Evolutionary conservation across 2,797 vertebrate species (phyloP).

Genomic region (Crax fasciolata): DNA sequence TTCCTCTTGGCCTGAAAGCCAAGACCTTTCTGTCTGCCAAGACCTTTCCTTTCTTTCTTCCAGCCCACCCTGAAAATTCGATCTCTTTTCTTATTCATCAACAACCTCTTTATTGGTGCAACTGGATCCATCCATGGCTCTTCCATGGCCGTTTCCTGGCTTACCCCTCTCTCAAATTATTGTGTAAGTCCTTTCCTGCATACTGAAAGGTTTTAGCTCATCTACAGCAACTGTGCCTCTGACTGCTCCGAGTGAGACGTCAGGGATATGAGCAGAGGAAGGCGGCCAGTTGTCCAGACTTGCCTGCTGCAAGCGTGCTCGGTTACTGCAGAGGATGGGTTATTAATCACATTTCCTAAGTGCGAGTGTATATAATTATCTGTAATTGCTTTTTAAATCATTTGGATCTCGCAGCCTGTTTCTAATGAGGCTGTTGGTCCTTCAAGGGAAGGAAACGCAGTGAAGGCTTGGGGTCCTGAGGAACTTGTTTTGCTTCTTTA

Average conservation of each 20-base stretch:
- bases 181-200: neutral
- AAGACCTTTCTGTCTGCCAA: neutral
- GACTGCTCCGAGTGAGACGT: neutral
- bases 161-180: neutral
- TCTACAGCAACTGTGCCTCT: neutral
- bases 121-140: fast-evolving
- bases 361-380: neutral
- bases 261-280: neutral
- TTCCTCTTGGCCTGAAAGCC: neutral
- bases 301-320: neutral
- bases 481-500: neutral
- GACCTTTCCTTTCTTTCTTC: neutral
- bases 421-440: neutral
- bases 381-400: neutral
- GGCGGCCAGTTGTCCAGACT: neutral
- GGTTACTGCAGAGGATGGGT: neutral
- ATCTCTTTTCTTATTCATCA: fast-evolving
- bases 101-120: neutral
- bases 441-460: neutral
- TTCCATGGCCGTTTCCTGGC: neutral
- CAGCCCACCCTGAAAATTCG: neutral
- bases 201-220: neutral
- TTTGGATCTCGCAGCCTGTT: neutral
- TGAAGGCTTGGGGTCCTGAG: neutral
- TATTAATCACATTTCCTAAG: slow-evolving; percentile 1